Evolutionary conservation across 2,888 invertebrate species (phyloP).

Genomic region (Cremastobaeus sp.): DNA sequence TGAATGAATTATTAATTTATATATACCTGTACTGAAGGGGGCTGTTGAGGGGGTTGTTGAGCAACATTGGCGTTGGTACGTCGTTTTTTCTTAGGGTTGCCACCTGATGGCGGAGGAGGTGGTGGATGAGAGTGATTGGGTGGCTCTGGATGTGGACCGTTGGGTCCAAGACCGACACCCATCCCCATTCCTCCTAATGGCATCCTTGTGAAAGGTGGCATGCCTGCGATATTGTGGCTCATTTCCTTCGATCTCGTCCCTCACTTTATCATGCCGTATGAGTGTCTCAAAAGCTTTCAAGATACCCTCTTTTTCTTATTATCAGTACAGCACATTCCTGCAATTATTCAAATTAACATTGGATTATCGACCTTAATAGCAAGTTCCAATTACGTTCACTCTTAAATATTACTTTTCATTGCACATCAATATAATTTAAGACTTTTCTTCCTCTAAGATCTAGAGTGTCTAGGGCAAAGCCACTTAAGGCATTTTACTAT

Average conservation of each 20-base stretch:
- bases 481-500: too few relatives aligned
- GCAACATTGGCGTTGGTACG: conserved; percentile 87
- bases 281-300: conserved; percentile 70
- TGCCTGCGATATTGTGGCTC: conserved; percentile 90
- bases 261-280: conserved; percentile 76
- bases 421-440: too few relatives aligned
- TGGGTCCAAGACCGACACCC: conserved; percentile 77
- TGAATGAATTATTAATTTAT: neutral
- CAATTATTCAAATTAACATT: too few relatives aligned
- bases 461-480: too few relatives aligned
- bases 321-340: too few relatives aligned
- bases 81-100: conserved; percentile 92
- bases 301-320: conserved; percentile 23
- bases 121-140: conserved; percentile 84
- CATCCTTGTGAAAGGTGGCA: conserved; percentile 87
- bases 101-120: conserved; percentile 87
- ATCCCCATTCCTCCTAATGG: conserved; percentile 84
- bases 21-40: conserved; percentile 82
- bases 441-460: too few relatives aligned
- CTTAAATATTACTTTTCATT: too few relatives aligned
- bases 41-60: conserved; percentile 84
- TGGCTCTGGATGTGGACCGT: conserved; percentile 85
- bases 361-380: too few relatives aligned
- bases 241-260: conserved; percentile 79
- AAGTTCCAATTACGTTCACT: too few relatives aligned